Base-by-base conservation (phyloP, 2,113 vertebrate species). In the Eretmochelys imbricata region DNA sequence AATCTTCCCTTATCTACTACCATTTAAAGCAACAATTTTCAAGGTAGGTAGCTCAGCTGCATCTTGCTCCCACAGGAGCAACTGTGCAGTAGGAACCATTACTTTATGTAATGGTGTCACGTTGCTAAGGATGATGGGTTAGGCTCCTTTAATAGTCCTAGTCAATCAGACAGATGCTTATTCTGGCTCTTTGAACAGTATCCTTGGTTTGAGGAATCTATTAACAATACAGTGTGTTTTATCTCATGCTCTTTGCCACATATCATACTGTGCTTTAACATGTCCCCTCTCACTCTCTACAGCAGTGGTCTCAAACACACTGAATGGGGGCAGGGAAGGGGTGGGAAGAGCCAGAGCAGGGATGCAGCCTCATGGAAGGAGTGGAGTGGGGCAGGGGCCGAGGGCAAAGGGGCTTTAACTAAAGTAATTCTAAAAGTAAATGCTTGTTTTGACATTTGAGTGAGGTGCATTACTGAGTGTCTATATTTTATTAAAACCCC, bases 121-220 rank as follows among this genome's bases (percentile, higher is more conserved):
- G 88, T 35, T 10, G 54, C 29, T 79, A 46, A 7, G 9, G 3
- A 19, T 46, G 20, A 65, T 57, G 7, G 5, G 65, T 82, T 88
- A 55, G 78, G 53, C 0, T 1, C 8, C 0, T 0, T n/a, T 82
- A 81, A 91, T 94, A 91, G 49, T 31, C 50, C 65, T 4, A 51
- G 78, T 1, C 49, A 91, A 5, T 29, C 87, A 86, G 7, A 54
- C 3, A 86, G 46, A 75, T 72, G 1, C 16, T 91, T 87, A 54
- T 88, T 89, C 62, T 59, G 84, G 22, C 65, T 53, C 46, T 62
- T 82, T 78, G 10, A 86, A 48, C 48, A 5, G 85, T 31, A 13
- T 81, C 2, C 14, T 55, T 42, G 54, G 24, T 3, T 51, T 17
- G 48, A 86, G 38, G 80, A 94, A 91, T 10, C 22, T 53, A 79